Base-by-base conservation (phyloP, 2,888 invertebrate species). In the Anarsia innoxiella region DNA sequence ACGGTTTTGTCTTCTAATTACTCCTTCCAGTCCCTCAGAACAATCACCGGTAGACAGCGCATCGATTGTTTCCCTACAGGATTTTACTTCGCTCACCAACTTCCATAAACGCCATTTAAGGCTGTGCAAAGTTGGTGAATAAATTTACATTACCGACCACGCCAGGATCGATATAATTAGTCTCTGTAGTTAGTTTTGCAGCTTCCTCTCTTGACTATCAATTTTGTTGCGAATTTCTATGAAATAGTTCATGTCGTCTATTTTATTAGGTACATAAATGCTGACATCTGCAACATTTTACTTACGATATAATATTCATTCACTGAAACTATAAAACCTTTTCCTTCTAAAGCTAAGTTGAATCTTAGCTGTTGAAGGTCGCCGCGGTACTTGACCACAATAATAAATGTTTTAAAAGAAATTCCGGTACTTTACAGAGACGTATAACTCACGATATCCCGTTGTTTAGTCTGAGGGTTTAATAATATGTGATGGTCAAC, bases 361-460 rank as follows among this genome's bases (percentile, higher is more conserved):
- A n/a, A n/a, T n/a, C n/a, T n/a, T n/a, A n/a, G 10, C 11, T 11
- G 12, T 27, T 12, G 11, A 14, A 34, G 12, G 15, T 23, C 32
- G 23, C 4, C 15, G 13, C 13, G 23, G 32, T 23, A 12, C 23
- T 32, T 32, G 32, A 23, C 32, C 23, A 32, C 3, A 32, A 12
- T n/a, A 32, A 15, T 33, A 33, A 15, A 14, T 15, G 4, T 33
- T 33, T 9, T 12, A 26, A 33, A 32, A 32, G 32, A 33, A 26
- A 33, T 15, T 23, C 32, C 32, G 23, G 32, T 13, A 14, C 23
- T 23, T 23, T 33, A 23, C 19, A 23, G 31, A 19, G 32, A 23
- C 32, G 59, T 64, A 72, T 80, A 80, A 80, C 76, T 75, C 77
- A 79, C 74, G 53, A 67, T 70, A 74, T 80, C 80, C 79, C 72